Conservation (phyloP, 2,888 invertebrate genomes). For the Caenorhabditis sp. region DNA sequence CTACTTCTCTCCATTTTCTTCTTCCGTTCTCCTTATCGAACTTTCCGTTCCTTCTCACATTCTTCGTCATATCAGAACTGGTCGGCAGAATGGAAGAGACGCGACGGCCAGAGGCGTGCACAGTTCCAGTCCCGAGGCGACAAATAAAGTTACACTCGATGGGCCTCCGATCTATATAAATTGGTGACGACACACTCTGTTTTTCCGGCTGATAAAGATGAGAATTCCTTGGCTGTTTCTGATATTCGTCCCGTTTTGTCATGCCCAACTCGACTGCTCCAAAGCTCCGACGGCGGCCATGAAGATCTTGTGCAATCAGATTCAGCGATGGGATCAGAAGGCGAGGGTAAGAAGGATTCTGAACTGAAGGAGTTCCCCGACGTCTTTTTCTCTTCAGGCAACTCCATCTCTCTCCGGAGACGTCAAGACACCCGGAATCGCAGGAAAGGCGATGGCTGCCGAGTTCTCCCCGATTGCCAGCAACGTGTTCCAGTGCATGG, state of each 20-base stretch:
- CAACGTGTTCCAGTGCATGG: slow-evolving; percentile 70
- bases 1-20: neutral
- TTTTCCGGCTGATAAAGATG: slow-evolving; percentile 2
- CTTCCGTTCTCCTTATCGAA: neutral
- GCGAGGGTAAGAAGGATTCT: slow-evolving; percentile 66
- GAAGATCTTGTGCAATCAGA: slow-evolving; percentile 64
- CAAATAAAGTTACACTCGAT: slow-evolving; percentile 15
- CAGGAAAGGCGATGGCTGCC: slow-evolving; percentile 67
- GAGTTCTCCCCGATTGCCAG: slow-evolving; percentile 69
- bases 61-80: neutral
- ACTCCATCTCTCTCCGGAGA: slow-evolving; percentile 69
- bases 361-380: too few relatives aligned
- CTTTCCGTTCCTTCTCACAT: neutral
- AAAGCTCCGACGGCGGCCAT: slow-evolving; percentile 63
- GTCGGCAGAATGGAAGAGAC: slow-evolving; percentile 13
- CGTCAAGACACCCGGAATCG: slow-evolving; percentile 74
- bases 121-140: slow-evolving; percentile 17
- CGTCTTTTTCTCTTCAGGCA: too few relatives aligned
- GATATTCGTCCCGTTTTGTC: neutral
- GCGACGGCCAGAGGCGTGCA: slow-evolving; percentile 20
- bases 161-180: neutral
- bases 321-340: slow-evolving; percentile 65
- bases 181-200: neutral
- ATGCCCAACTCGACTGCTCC: slow-evolving; percentile 58
- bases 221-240: slow-evolving; percentile 3